Conservation (phyloP, 2,888 invertebrate genomes). For the Dione juno region DNA sequence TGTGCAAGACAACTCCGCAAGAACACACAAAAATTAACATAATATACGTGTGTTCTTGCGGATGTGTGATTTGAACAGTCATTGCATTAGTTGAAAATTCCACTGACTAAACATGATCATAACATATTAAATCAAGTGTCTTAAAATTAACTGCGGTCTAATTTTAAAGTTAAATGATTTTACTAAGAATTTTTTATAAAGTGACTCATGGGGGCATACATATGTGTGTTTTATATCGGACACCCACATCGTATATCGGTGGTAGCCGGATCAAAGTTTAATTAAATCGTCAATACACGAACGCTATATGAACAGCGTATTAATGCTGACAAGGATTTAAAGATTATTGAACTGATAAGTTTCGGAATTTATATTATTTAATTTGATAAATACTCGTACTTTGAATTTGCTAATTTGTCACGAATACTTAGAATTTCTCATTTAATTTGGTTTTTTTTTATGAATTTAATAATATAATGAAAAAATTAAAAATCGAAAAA, state of each 20-base stretch:
- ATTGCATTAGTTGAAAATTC: too few species aligned
- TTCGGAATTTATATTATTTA: background rate
- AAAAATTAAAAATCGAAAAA: too few species aligned
- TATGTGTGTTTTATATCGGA: slow-evolving; percentile 62
- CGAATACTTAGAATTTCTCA: too few species aligned
- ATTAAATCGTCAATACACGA: slow-evolving; percentile 83
- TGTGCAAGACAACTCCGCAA: too few species aligned
- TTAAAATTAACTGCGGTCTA: slow-evolving; percentile 50
- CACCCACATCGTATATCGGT: slow-evolving; percentile 79
- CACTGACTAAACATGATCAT: too few species aligned
- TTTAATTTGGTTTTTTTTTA: too few species aligned
- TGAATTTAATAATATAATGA: too few species aligned
- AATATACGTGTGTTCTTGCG: too few species aligned
- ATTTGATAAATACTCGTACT: background rate
- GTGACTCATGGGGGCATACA: slow-evolving; percentile 65
- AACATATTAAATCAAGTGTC: background rate
- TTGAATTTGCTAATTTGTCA: background rate
- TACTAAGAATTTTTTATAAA: slow-evolving; percentile 42
- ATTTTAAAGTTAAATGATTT: too few species aligned
- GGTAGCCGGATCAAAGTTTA: slow-evolving; percentile 78
- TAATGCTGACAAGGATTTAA: slow-evolving; percentile 60
- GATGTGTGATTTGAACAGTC: too few species aligned
- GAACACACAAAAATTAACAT: too few species aligned
- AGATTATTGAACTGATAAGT: slow-evolving; percentile 50
- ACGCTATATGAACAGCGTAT: slow-evolving; percentile 72